Evolutionary conservation across 2,888 invertebrate species (phyloP), one percentile per base, ranked within the genome.

Genomic region (Epirrhoe tristata): DNA sequence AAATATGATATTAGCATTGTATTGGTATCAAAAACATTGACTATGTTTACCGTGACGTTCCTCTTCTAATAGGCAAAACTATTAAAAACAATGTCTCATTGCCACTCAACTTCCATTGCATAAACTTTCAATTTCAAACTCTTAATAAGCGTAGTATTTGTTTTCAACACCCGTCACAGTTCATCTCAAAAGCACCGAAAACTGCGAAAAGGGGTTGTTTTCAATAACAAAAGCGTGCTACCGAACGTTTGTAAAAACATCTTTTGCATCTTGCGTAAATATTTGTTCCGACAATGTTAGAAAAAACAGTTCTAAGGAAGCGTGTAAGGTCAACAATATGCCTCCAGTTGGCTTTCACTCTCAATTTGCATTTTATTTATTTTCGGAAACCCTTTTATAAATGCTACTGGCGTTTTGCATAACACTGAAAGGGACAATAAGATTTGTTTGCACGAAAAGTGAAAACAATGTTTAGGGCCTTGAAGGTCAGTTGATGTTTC

Each of bases 211-310:
- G 91, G n/a, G 90, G 89, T 90, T 91, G 83, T 80, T 87, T 83
- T 83, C 73, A 90, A 91, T 89, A 91, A 92, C 87, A 93, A 88
- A 87, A 80, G 75, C 84, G 77, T 90, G 87, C 93, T 80, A 93
- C 93, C 39, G 39, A 93, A 87, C 79, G 77, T 77, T 79, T 81
- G 81, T 85, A 89, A 92, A 93, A 93, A 92, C 85, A 83, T 88
- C 80, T 91, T 93, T 93, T 93, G 93, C 93, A 93, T 92, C 77
- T 76, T 74, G 87, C 88, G 89, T 93, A 91, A 93, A 93, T 93
- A 93, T 93, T 93, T 91, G 89, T 88, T 72, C 72, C 72, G 57
- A 88, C 88, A 89, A 91, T 86, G 52, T 17, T 8, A 39, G 43
- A 62, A 63, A 63, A 63, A 63, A 63, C 16, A 82, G 87, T 69